A percentile compares a stretch with the other conserved stretches of the same genome.
Evolutionary conservation across 2,888 invertebrate genomes (phyloP).

Genomic region (Yponomeuta malinellus): DNA sequence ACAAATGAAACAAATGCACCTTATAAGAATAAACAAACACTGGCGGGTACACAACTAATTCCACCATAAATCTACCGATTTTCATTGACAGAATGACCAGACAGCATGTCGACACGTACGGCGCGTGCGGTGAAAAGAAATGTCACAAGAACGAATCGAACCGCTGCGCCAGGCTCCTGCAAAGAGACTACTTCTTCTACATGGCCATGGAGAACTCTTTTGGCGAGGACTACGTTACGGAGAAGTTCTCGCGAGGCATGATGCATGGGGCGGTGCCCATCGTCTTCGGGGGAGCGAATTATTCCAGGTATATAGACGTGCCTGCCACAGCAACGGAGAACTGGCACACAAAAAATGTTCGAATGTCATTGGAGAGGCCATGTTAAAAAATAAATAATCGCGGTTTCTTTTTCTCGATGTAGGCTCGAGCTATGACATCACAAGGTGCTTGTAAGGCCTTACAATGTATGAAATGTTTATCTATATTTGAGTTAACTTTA

Average conservation of each 20-base stretch:
- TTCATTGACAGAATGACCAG: constrained; percentile 21
- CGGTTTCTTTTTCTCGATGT: too few species aligned
- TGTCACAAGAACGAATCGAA: constrained; percentile 37
- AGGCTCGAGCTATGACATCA: too few species aligned
- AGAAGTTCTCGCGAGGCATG: constrained; percentile 44
- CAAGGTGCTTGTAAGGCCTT: too few species aligned
- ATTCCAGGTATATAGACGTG: constrained; percentile 43
- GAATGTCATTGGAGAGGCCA: too few species aligned
- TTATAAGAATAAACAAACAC: too few species aligned
- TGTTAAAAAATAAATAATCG: too few species aligned
- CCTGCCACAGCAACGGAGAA: too few species aligned
- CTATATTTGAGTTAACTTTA: too few species aligned
- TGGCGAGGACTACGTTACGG: constrained; percentile 49
- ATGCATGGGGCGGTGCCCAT: constrained; percentile 45
- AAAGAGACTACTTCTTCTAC: constrained; percentile 50
- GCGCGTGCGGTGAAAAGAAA: constrained; percentile 45
- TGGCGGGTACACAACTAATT: too few species aligned
- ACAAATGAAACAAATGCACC: too few species aligned
- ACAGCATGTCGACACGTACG: constrained; percentile 42
- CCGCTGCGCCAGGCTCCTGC: constrained; percentile 47
- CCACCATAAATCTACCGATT: neutral
- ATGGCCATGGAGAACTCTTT: constrained; percentile 52
- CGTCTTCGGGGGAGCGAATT: constrained; percentile 45
- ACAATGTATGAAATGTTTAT: too few species aligned
- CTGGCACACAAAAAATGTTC: too few species aligned